A percentile compares a stretch with the other conserved stretches of the same genome.
Evolutionary conservation across 2,113 vertebrate species (phyloP).

Genomic region (Hemiscyllium ocellatum): DNA sequence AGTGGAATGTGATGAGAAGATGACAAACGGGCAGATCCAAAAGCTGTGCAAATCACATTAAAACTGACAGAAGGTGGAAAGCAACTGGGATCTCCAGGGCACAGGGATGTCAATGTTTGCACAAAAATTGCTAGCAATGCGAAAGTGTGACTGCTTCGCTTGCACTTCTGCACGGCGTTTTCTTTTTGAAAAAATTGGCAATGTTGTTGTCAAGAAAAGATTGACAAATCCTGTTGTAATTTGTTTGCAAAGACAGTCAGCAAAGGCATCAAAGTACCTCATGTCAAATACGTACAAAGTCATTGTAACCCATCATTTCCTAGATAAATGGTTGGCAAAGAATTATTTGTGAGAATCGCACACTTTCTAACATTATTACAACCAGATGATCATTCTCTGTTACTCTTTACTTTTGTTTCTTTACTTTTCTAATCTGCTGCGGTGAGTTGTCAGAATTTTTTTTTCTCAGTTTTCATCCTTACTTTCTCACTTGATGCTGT

Average conservation of each 20-base stretch:
- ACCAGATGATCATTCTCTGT: not conserved
- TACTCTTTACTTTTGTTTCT: not conserved
- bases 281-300: not conserved
- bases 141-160: not conserved
- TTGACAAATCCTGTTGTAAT: not conserved
- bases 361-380: not conserved
- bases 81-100: not conserved
- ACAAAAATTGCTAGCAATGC: not conserved
- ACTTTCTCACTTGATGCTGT: not conserved
- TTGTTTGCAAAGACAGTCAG: not conserved
- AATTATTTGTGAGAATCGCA: not conserved
- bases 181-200: not conserved
- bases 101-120: not conserved
- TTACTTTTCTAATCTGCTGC: not conserved
- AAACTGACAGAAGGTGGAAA: not conserved
- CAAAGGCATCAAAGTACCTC: not conserved
- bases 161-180: not conserved
- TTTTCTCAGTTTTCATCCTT: not conserved
- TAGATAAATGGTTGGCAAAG: not conserved
- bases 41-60: not conserved
- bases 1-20: not conserved
- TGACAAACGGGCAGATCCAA: not conserved
- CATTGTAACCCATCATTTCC: not conserved
- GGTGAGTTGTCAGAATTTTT: not conserved
- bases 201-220: not conserved